Conservation (phyloP, 2,888 invertebrate genomes). For the Erebia epiphron region DNA sequence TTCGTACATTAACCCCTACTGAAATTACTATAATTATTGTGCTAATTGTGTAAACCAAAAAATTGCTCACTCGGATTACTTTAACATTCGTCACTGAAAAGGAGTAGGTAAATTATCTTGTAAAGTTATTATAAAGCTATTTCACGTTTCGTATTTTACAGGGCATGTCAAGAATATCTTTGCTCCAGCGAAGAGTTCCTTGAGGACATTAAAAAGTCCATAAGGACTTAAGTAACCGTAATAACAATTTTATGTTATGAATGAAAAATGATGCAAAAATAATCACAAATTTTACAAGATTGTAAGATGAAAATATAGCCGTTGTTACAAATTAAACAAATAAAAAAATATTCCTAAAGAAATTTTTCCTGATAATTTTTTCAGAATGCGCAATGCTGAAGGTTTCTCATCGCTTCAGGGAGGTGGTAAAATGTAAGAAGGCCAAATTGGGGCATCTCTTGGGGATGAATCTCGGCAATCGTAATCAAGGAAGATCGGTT, state of each 20-base stretch:
- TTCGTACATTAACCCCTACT: background rate
- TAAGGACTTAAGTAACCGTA: background rate
- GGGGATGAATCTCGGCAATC: background rate
- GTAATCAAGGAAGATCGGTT: background rate
- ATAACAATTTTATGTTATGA: background rate
- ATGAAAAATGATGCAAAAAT: background rate
- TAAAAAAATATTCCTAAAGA: no score
- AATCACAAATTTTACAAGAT: background rate
- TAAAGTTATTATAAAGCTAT: background rate
- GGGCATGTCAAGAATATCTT: background rate
- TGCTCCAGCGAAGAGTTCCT: background rate
- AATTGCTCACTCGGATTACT: background rate
- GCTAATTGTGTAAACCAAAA: background rate
- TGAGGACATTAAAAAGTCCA: background rate
- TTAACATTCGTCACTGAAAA: background rate
- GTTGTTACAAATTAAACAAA: no score
- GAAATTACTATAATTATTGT: background rate
- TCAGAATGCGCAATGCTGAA: background rate
- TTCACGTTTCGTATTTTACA: background rate
- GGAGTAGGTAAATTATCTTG: background rate
- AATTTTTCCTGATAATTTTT: background rate
- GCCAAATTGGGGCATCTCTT: background rate
- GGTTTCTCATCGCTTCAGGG: background rate
- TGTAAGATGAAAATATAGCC: background rate
- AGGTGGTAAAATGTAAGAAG: background rate